Conservation (phyloP, 2,797 vertebrate genomes). For the Furcifer pardalis region DNA sequence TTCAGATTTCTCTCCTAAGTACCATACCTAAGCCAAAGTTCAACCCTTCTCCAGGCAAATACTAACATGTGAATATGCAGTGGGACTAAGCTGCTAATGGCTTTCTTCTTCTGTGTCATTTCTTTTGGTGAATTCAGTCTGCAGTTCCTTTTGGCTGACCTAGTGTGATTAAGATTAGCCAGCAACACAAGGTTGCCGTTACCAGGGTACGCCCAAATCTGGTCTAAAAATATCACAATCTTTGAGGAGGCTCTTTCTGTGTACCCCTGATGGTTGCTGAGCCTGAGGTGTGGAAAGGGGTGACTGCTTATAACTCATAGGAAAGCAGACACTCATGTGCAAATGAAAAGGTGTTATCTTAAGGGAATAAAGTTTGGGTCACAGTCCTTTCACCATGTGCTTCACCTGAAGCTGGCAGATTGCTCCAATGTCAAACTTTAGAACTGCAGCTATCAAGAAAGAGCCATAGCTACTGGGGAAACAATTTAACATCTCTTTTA, state of each 20-base stretch:
- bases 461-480: background rate
- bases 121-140: too few species aligned
- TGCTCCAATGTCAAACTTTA: background rate
- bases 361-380: background rate
- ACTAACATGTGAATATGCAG: background rate
- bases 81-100: background rate
- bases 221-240: too few species aligned
- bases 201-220: too few species aligned
- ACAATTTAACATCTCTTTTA: background rate
- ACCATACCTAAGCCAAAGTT: background rate
- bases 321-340: background rate
- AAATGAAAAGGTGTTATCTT: background rate
- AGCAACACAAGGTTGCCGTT: too few species aligned
- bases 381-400: background rate
- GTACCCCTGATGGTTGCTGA: background rate
- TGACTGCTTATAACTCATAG: background rate
- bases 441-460: background rate
- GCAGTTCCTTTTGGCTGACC: too few species aligned
- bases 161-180: too few species aligned
- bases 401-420: background rate
- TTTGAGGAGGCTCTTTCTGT: too few species aligned
- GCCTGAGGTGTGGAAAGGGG: background rate
- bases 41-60: background rate
- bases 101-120: too few species aligned
- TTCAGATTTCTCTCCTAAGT: background rate